A percentile compares a stretch with the other conserved stretches of the same genome.
These are phyloP conservation scores for Corydoras maculifer DNA, from an alignment of 2,113 vertebrate species.

Conservation along the genomic window DNA sequence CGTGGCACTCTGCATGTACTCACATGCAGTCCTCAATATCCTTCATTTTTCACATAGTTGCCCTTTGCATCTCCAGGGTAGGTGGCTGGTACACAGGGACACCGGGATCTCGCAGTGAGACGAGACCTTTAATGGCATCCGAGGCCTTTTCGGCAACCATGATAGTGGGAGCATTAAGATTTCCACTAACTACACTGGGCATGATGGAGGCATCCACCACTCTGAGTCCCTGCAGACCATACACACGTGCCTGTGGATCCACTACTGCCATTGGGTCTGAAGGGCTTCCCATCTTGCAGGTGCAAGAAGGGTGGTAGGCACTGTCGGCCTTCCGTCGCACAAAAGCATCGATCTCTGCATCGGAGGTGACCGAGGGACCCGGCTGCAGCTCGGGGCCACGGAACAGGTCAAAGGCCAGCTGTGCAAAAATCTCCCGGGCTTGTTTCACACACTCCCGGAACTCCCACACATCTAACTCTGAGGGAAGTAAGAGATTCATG, in stretches of 20 bases:
- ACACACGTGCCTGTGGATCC: conserved; percentile 73
- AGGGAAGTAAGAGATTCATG: too few relatives aligned
- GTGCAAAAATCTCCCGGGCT: conserved; percentile 86
- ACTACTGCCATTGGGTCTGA: conserved; percentile 79
- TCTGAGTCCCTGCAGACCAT: conserved; percentile 79
- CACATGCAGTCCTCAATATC: not conserved
- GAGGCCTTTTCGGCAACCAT: conserved; percentile 96
- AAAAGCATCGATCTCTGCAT: conserved; percentile 85
- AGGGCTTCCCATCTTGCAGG: conserved; percentile 87
- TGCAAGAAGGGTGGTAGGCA: conserved; percentile 93
- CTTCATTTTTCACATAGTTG: not conserved
- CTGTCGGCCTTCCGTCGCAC: conserved; percentile 82
- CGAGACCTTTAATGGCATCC: conserved; percentile 79
- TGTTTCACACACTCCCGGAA: conserved; percentile 81
- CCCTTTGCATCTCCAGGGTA: conserved; percentile 68
- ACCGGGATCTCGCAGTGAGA: conserved; percentile 63
- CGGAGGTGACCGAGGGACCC: conserved; percentile 71
- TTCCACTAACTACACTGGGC: conserved; percentile 90
- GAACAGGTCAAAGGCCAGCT: conserved; percentile 82
- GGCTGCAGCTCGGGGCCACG: conserved; percentile 81
- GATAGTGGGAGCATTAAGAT: conserved; percentile 89
- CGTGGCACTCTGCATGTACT: not conserved
- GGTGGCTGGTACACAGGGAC: conserved; percentile 77
- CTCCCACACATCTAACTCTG: conserved; percentile 82
- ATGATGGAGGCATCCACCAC: conserved; percentile 95